Evolutionary conservation across 2,797 vertebrate genomes (phyloP).

Genomic region (Pipistrellus nathusii): DNA sequence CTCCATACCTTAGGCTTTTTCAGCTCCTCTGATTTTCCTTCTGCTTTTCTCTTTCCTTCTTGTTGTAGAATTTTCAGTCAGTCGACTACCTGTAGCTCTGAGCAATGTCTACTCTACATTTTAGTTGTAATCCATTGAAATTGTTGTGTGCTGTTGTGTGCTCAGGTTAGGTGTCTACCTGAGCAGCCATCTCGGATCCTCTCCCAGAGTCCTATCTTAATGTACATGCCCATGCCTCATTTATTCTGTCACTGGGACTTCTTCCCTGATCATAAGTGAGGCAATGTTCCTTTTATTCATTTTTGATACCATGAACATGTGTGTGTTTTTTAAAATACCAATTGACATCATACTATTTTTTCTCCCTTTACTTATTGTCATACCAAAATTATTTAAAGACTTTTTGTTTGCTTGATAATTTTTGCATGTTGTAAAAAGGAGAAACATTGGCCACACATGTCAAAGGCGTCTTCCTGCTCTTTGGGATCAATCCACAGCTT

Average conservation of each 20-base stretch:
- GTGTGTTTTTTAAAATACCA: constrained; percentile 55
- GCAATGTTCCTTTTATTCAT: not conserved
- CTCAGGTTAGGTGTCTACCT: too few relatives aligned
- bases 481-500: constrained; percentile 69
- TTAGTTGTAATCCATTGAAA: too few relatives aligned
- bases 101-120: too few relatives aligned
- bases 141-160: too few relatives aligned
- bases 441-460: constrained; percentile 35
- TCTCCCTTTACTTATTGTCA: constrained; percentile 66
- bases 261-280: constrained; percentile 18
- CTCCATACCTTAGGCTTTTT: too few relatives aligned
- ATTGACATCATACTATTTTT: constrained; percentile 63
- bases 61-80: too few relatives aligned
- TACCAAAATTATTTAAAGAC: constrained; percentile 64
- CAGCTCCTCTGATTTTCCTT: too few relatives aligned
- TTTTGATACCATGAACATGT: constrained; percentile 72
- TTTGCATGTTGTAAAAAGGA: constrained; percentile 55
- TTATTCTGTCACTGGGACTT: not conserved
- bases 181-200: too few relatives aligned
- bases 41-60: too few relatives aligned
- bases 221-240: not conserved
- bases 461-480: constrained; percentile 65
- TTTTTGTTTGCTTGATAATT: not conserved
- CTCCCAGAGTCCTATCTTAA: constrained; percentile 56
- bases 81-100: too few relatives aligned